Conservation (phyloP, 2,888 invertebrate species). For the Nymphalis urticae region DNA sequence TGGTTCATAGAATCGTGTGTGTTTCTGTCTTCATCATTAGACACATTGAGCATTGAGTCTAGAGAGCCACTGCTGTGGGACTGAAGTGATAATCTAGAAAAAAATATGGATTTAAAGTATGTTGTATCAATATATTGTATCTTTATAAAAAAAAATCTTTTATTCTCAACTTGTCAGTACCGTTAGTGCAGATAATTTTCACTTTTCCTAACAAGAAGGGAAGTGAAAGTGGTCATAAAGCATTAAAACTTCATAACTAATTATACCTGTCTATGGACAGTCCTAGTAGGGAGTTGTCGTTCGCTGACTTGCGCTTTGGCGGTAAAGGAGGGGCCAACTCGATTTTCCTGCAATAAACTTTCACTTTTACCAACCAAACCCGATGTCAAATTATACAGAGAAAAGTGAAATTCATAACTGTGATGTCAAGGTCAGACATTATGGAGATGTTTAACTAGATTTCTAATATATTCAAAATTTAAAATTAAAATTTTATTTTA, state of each 20-base stretch:
- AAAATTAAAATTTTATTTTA: background rate
- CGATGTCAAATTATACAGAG: slow-evolving; percentile 36
- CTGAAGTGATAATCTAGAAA: slow-evolving; percentile 84
- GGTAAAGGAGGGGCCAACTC: slow-evolving; percentile 90
- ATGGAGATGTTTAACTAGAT: slow-evolving; percentile 15
- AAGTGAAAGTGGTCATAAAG: slow-evolving; percentile 19
- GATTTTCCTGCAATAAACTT: slow-evolving; percentile 77
- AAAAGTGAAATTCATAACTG: slow-evolving; percentile 37
- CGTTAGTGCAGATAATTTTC: too few species aligned
- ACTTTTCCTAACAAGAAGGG: background rate
- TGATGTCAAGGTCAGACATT: slow-evolving; percentile 31
- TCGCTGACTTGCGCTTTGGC: slow-evolving; percentile 85
- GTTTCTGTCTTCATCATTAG: slow-evolving; percentile 88
- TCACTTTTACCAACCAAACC: slow-evolving; percentile 45
- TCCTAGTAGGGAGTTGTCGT: slow-evolving; percentile 78
- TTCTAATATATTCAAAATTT: slow-evolving; percentile 19
- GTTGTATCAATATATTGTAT: too few species aligned
- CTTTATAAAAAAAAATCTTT: too few species aligned
- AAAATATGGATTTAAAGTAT: background rate
- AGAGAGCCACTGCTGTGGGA: slow-evolving; percentile 92
- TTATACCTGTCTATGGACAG: slow-evolving; percentile 82
- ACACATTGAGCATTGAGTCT: slow-evolving; percentile 93
- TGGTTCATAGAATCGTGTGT: slow-evolving; percentile 69
- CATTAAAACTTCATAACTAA: slow-evolving; percentile 18
- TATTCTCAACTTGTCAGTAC: too few species aligned